A percentile compares a stretch with the other conserved stretches of the same genome.
Conservation (phyloP, 2,113 vertebrate species). For the Atherinomorus stipes region DNA sequence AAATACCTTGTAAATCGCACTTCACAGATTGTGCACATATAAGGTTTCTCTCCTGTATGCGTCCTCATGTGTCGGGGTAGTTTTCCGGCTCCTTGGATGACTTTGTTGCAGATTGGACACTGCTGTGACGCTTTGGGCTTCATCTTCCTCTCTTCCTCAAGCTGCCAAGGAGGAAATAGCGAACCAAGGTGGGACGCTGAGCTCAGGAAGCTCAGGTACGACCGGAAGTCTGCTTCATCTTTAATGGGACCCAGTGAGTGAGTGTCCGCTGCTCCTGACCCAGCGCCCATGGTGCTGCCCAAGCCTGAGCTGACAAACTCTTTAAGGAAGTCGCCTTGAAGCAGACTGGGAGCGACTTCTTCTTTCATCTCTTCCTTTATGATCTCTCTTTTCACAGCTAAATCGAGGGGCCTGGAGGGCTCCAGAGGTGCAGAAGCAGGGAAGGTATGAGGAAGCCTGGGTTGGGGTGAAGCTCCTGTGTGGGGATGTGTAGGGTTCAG, state of each 20-base stretch:
- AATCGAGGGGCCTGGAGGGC: slow-evolving; percentile 86
- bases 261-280: slow-evolving; percentile 75
- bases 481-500: slow-evolving; percentile 70
- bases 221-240: slow-evolving; percentile 91
- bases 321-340: slow-evolving; percentile 92
- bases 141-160: slow-evolving; percentile 96
- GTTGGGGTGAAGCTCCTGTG: slow-evolving; percentile 71
- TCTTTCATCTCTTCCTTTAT: slow-evolving; percentile 97
- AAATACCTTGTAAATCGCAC: slow-evolving; percentile 98
- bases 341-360: slow-evolving; percentile 85
- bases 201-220: slow-evolving; percentile 95
- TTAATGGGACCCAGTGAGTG: slow-evolving; percentile 89
- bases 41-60: slow-evolving; percentile 98
- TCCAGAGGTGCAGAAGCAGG: slow-evolving; percentile 81
- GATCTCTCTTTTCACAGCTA: slow-evolving; percentile 93
- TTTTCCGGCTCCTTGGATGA: slow-evolving; percentile 98
- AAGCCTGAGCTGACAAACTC: slow-evolving; percentile 83
- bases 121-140: slow-evolving; percentile 98
- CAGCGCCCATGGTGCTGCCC: slow-evolving; percentile 63
- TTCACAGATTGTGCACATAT: slow-evolving; percentile 98
- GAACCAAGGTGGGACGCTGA: slow-evolving; percentile 91
- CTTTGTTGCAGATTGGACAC: slow-evolving; percentile 98
- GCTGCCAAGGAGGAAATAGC: slow-evolving; percentile 94
- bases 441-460: slow-evolving; percentile 78
- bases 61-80: slow-evolving; percentile 98